These are phyloP conservation scores for Belgica antarctica DNA, from an alignment of 2,888 invertebrate genomes.

Conservation along the genomic window DNA sequence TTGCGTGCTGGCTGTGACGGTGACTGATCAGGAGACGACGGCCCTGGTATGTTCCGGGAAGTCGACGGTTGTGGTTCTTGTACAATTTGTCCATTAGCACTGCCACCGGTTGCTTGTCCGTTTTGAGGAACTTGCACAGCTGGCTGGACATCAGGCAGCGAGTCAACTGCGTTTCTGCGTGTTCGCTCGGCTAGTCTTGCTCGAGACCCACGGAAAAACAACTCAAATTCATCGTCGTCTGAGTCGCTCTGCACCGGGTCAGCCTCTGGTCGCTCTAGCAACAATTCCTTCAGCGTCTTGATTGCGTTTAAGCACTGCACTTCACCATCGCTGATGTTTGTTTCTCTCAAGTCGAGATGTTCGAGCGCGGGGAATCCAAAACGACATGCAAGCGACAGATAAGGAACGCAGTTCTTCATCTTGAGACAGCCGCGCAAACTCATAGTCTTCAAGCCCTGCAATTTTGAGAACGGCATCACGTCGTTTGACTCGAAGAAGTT, in stretches of 20 bases:
- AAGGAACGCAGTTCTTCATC: conserved; percentile 70
- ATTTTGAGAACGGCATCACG: conserved; percentile 71
- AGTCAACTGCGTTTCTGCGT: not conserved
- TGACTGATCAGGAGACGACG: not conserved
- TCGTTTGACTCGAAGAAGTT: conserved; percentile 73
- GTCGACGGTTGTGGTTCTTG: conserved; percentile 24
- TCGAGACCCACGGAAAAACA: conserved; percentile 16
- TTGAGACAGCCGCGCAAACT: conserved; percentile 65
- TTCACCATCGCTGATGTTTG: conserved; percentile 61
- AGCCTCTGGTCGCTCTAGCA: conserved; percentile 56
- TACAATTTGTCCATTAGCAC: not conserved
- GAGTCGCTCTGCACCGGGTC: conserved; percentile 46
- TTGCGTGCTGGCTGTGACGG: not conserved
- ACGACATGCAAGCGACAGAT: conserved; percentile 70
- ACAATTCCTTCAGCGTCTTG: conserved; percentile 57
- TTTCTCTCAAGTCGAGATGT: conserved; percentile 59
- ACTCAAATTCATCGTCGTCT: conserved; percentile 44
- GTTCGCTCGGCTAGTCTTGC: not conserved
- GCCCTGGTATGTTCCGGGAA: not conserved
- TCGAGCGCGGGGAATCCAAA: conserved; percentile 61
- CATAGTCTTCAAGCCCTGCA: conserved; percentile 62
- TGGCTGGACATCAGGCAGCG: not conserved
- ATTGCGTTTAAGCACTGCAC: conserved; percentile 61
- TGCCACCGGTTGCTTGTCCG: not conserved
- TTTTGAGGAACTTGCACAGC: not conserved